Evolutionary conservation across 2,888 invertebrate species (phyloP).

Genomic region (Netelia fuscicornis): DNA sequence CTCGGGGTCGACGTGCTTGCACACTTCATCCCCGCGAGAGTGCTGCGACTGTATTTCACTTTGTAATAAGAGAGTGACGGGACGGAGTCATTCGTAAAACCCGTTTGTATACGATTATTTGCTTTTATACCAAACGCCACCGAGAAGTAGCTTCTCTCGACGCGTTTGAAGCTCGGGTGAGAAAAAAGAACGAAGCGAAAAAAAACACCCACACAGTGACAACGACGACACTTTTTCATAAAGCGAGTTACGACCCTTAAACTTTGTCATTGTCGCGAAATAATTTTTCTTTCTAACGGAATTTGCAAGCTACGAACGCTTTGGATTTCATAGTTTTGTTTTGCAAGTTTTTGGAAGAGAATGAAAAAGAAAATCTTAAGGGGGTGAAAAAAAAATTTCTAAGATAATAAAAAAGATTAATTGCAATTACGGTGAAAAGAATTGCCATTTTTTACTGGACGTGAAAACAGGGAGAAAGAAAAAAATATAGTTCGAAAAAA

Average conservation of each 20-base stretch:
- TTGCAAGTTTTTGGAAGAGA: too few relatives aligned
- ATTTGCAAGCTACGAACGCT: background rate
- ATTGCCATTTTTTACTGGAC: background rate
- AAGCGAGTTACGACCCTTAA: conserved; percentile 64
- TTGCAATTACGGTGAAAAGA: background rate
- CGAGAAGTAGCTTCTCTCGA: conserved; percentile 33
- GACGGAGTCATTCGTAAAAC: conserved; percentile 66
- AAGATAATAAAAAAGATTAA: too few relatives aligned
- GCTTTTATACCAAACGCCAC: conserved; percentile 59
- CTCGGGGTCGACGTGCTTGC: conserved; percentile 62
- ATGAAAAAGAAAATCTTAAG: too few relatives aligned
- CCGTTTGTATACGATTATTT: conserved; percentile 70
- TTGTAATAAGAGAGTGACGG: conserved; percentile 67
- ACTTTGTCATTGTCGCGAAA: conserved; percentile 57
- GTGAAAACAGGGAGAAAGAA: conserved; percentile 51
- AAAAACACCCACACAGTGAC: conserved; percentile 3
- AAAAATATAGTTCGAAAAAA: conserved; percentile 74
- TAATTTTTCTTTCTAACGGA: conserved; percentile 31
- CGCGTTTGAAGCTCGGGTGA: conserved; percentile 48
- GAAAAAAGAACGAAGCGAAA: conserved; percentile 23
- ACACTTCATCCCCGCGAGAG: conserved; percentile 62
- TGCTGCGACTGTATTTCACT: conserved; percentile 69
- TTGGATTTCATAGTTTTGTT: too few relatives aligned
- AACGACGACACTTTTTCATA: conserved; percentile 49
- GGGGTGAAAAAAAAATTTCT: too few relatives aligned